These are phyloP conservation scores for Chelonia mydas DNA, from an alignment of 2,797 vertebrate genomes.

Conservation along the genomic window DNA sequence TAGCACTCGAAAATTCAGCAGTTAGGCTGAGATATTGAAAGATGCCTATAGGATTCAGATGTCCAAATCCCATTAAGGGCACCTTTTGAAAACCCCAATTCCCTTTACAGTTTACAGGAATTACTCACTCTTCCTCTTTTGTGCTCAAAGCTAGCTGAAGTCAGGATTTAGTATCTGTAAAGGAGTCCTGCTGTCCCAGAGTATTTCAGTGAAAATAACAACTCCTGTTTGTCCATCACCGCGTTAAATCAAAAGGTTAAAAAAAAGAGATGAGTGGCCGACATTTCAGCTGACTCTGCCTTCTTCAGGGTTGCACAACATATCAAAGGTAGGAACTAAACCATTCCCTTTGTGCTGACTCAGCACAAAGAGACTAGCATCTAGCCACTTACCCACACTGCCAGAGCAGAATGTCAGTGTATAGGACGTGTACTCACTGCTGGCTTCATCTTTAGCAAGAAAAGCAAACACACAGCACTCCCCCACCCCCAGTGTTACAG, in stretches of 20 bases:
- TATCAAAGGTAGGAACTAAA: fast-evolving
- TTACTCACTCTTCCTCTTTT: not conserved
- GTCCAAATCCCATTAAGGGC: constrained; percentile 10
- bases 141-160: not conserved
- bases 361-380: not conserved
- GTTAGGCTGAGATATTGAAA: constrained; percentile 25
- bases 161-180: not conserved
- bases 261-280: not conserved
- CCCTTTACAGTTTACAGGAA: not conserved
- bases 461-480: not conserved
- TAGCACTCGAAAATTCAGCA: not conserved
- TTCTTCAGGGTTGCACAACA: not conserved
- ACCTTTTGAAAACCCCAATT: constrained; percentile 53
- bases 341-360: not conserved
- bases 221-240: fast-evolving
- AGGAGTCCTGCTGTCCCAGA: not conserved
- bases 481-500: not conserved
- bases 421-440: not conserved
- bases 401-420: not conserved
- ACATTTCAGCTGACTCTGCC: not conserved
- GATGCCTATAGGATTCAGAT: constrained; percentile 48
- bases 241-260: not conserved
- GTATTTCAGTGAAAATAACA: not conserved
- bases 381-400: not conserved
- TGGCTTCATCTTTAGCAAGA: not conserved